Base-by-base conservation (phyloP, 1,140 invertebrate genomes). In the Drosophila ogumai region DNA sequence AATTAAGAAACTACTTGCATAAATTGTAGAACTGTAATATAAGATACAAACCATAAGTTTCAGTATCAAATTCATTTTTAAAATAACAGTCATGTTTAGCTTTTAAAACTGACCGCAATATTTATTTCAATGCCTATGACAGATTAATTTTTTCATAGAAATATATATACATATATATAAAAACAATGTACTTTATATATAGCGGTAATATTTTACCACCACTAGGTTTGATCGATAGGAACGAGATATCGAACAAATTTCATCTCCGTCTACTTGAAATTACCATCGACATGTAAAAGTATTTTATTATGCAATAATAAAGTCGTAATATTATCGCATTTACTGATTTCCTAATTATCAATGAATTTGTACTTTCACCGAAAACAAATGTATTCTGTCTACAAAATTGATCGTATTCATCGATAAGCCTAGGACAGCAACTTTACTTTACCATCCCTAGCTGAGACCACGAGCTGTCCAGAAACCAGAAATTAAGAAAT, bases 1-100 rank as follows among this genome's bases (percentile, higher is more conserved):
- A 94, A 99, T 99, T 25, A 87, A 80, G 15, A 82, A 77, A 49
- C 57, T 87, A 15, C 79, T 87, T 57, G 49, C 64, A 34, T 75
- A 74, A 75, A 50, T 49, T 49, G 5, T 69, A 40, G 22, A 34
- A 15, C 6, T 44, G 38, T 69, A 66, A 19, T 54, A 41, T 65
- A 65, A 47, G 60, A 68, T 68, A 66, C 60, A 50, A 38, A 64
- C 38, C 46, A 40, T 61, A 44, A 61, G 63, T 52, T 67, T 66
- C 61, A 31, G 66, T 66, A 69, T 69, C 66, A 66, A 66, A 54
- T 36, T 38, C 60, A 69, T 25, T 69, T 66, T 69, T 38, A 44
- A 66, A 54, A 52, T 43, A 22, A 68, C 66, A 69, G 61, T 66
- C 61, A 36, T 69, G 38, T 69, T 44, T 66, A 69, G 61, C 31